phyloP scores from a whole-genome alignment of 2,797 vertebrate species.

The Chloroceryle amazona region DNA sequence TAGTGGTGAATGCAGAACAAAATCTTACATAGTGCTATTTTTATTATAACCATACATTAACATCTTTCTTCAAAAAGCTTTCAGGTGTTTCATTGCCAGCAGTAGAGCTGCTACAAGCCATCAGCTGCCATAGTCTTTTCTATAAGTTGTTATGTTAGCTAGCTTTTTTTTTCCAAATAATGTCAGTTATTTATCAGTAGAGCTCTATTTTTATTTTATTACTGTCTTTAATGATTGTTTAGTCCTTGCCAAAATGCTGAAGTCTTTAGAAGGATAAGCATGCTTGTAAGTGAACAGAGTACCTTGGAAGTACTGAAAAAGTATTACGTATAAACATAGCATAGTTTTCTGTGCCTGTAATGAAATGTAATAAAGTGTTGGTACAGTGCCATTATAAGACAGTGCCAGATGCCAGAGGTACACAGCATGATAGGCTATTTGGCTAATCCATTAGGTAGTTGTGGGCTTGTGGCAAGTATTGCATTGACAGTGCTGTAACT shows the following conservation, averaged over 20 bases:
- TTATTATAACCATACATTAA: neutral
- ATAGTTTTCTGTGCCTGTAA: neutral
- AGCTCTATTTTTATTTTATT: neutral
- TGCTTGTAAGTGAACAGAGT: neutral
- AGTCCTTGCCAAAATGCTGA: neutral
- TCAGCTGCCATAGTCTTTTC: neutral
- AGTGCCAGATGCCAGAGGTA: slow-evolving; percentile 6
- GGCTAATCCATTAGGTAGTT: neutral
- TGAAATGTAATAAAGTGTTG: neutral
- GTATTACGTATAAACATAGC: neutral
- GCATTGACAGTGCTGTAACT: neutral
- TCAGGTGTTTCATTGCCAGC: neutral
- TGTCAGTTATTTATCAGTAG: neutral
- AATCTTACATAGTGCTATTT: neutral
- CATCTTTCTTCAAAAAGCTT: neutral
- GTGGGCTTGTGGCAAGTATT: neutral
- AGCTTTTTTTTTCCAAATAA: neutral
- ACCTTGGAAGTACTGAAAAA: neutral
- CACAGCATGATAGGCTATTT: slow-evolving; percentile 9
- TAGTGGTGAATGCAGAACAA: neutral
- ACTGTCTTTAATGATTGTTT: neutral
- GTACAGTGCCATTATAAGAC: neutral
- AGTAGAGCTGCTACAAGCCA: neutral
- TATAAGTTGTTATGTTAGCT: neutral
- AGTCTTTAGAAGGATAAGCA: neutral